phyloP scores from a whole-genome alignment of 2,888 invertebrate genomes.

The Schrankia costaestrigalis region DNA sequence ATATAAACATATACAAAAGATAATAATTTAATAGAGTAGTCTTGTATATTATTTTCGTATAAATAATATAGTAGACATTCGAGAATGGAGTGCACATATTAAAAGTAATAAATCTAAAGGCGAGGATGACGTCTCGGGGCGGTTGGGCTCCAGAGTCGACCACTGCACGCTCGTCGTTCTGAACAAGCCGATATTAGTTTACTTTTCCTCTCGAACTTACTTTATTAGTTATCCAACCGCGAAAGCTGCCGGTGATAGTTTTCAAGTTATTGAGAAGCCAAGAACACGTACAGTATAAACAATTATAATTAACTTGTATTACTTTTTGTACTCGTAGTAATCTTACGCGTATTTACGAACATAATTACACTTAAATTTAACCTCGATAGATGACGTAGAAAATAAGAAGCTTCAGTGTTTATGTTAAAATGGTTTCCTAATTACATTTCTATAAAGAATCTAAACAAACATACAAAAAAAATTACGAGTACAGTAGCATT shows the following conservation, averaged over 20 bases:
- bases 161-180: slow-evolving; percentile 47
- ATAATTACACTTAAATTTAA: no score
- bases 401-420: no score
- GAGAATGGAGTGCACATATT: slow-evolving; percentile 62
- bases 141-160: slow-evolving; percentile 28
- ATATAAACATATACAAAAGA: no score
- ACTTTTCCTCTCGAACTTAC: slow-evolving; percentile 79
- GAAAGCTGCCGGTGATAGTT: slow-evolving; percentile 68
- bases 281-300: slow-evolving; percentile 42
- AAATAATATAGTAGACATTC: slow-evolving; percentile 48
- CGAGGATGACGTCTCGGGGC: slow-evolving; percentile 45
- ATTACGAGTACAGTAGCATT: no score
- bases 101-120: slow-evolving; percentile 75
- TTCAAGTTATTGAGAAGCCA: slow-evolving; percentile 71
- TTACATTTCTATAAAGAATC: no score
- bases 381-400: no score
- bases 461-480: no score
- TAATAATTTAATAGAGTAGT: no score
- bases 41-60: slow-evolving; percentile 7
- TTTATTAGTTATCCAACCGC: slow-evolving; percentile 75
- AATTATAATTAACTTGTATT: slow-evolving; percentile 10
- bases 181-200: slow-evolving; percentile 79
- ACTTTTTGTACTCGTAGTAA: no score
- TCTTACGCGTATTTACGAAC: no score
- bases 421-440: no score